Evolutionary conservation across 2,113 vertebrate genomes (phyloP).

Genomic region (Macrotis lagotis): DNA sequence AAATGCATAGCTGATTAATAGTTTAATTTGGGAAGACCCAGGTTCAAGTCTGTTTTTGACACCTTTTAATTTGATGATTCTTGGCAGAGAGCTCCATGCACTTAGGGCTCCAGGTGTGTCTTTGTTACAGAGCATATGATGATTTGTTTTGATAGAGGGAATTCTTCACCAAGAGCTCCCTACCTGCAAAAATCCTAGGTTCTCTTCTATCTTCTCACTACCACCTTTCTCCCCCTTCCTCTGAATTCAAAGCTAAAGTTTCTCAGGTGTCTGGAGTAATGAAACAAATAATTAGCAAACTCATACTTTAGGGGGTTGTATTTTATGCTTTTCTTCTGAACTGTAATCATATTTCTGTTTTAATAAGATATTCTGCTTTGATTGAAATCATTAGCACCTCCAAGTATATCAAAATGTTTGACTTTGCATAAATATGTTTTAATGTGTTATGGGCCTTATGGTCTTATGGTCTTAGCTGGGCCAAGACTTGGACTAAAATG

Average conservation of each 20-base stretch:
- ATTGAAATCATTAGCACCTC: background rate
- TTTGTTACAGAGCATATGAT: background rate
- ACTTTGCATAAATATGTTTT: background rate
- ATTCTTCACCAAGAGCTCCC: background rate
- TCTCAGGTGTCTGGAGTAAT: background rate
- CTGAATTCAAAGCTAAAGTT: background rate
- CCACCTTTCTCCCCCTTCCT: fast-evolving
- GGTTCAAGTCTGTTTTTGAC: background rate
- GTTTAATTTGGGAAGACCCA: background rate
- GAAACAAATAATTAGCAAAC: background rate
- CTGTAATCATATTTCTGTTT: background rate
- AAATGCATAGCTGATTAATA: background rate
- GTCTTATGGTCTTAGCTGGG: too few species aligned
- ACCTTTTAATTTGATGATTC: background rate
- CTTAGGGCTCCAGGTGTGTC: fast-evolving
- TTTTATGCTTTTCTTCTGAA: background rate
- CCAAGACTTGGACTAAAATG: background rate
- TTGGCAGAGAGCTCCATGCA: background rate
- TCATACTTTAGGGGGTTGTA: background rate
- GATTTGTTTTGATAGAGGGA: background rate
- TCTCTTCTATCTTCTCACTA: background rate
- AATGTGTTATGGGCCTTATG: background rate
- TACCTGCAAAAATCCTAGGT: background rate
- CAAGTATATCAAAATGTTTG: background rate
- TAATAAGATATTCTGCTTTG: background rate